Conservation (phyloP, 2,797 vertebrate genomes). For the Melanotaenia trifasciata region DNA sequence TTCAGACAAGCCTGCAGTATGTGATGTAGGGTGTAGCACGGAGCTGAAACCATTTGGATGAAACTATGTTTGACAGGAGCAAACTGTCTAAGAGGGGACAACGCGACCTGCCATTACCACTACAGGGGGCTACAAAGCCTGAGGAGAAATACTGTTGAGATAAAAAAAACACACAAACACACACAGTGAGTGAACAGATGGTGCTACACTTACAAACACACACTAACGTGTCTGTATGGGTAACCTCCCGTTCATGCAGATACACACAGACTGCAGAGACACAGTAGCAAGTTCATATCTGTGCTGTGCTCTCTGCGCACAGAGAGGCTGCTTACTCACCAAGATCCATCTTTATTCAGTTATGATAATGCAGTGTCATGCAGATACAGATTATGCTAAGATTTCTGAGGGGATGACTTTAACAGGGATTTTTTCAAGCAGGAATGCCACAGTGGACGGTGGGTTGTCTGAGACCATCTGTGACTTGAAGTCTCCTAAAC, state of each 20-base stretch:
- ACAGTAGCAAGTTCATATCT: constrained; percentile 28
- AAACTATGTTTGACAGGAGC: constrained; percentile 73
- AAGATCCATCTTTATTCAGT: constrained; percentile 74
- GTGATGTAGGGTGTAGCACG: constrained; percentile 60
- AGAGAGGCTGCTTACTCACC: constrained; percentile 49
- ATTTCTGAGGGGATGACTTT: constrained; percentile 49
- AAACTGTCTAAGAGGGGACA: constrained; percentile 58
- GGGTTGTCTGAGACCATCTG: constrained; percentile 15
- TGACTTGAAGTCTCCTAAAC: not conserved
- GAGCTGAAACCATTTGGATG: constrained; percentile 44
- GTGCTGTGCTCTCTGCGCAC: constrained; percentile 43
- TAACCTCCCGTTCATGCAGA: constrained; percentile 21
- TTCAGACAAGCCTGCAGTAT: constrained; percentile 45
- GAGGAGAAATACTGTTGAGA: constrained; percentile 35
- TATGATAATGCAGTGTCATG: constrained; percentile 70
- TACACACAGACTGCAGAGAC: constrained; percentile 29
- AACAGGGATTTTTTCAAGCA: constrained; percentile 29
- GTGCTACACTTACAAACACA: constrained; percentile 30
- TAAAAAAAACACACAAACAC: constrained; percentile 22
- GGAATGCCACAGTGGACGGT: constrained; percentile 7
- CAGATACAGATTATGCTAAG: constrained; percentile 60
- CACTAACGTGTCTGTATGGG: constrained; percentile 11
- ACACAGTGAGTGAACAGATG: constrained; percentile 51
- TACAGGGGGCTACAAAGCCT: constrained; percentile 32
- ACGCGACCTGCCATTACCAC: constrained; percentile 57